Evolutionary conservation across 2,888 invertebrate genomes (phyloP).

Genomic region (Pseudococcus jackbeardsleyi): DNA sequence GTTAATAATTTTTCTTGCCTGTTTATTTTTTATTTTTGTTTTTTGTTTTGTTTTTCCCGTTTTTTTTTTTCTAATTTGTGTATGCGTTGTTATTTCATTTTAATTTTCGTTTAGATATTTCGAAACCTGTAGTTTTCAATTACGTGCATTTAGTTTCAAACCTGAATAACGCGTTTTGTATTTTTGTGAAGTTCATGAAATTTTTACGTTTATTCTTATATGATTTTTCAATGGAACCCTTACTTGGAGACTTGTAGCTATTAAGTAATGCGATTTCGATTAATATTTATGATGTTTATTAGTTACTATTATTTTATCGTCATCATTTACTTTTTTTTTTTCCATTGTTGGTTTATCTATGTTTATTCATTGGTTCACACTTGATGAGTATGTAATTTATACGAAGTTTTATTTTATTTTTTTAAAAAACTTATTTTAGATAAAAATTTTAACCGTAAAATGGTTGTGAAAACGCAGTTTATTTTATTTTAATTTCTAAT

Average conservation of each 20-base stretch:
- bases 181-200: conserved; percentile 34
- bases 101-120: background rate
- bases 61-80: conserved; percentile 9
- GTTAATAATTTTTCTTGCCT: conserved; percentile 15
- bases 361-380: background rate
- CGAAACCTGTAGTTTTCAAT: conserved; percentile 28
- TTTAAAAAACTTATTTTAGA: conserved; percentile 1
- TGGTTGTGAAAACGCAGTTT: conserved; percentile 44
- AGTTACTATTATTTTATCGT: conserved; percentile 25
- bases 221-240: background rate
- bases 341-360: conserved; percentile 19
- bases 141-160: conserved; percentile 46
- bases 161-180: conserved; percentile 24
- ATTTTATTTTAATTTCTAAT: conserved; percentile 35
- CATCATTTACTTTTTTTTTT: conserved; percentile 11
- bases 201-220: conserved; percentile 21
- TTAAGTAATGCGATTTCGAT: conserved; percentile 3
- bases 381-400: background rate
- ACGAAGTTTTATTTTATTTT: conserved; percentile 37
- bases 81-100: conserved; percentile 23
- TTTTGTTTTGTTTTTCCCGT: background rate
- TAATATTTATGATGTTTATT: conserved; percentile 2
- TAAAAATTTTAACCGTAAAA: conserved; percentile 29
- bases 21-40: conserved; percentile 19
- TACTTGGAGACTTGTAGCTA: background rate